A percentile compares a stretch with the other conserved stretches of the same genome.
phyloP scores from a whole-genome alignment of 2,888 invertebrate species.

The Acholoe squamosa region DNA sequence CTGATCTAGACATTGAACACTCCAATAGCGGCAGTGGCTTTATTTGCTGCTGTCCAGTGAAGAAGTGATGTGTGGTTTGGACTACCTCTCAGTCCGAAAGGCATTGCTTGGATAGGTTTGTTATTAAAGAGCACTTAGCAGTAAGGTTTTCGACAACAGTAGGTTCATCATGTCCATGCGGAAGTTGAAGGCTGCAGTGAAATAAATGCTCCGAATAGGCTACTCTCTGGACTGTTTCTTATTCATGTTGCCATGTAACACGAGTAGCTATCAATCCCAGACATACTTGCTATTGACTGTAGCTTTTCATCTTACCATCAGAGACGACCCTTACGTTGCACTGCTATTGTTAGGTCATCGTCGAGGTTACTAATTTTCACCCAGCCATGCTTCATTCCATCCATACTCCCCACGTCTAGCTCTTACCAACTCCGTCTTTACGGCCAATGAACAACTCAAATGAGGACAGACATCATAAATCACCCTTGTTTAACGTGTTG shows the following conservation, averaged over 20 bases:
- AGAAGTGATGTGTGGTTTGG: no score
- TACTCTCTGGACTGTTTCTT: no score
- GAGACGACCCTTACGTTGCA: neutral
- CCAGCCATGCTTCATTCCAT: neutral
- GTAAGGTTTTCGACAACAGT: no score
- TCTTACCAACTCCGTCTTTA: neutral
- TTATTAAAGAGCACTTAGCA: no score
- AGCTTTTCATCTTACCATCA: neutral
- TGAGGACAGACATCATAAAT: conserved; percentile 2
- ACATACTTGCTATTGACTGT: neutral
- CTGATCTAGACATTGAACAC: neutral
- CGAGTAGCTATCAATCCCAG: neutral
- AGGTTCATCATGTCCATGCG: no score
- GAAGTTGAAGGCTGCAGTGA: no score
- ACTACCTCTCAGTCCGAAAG: no score
- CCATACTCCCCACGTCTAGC: neutral
- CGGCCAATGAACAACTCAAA: neutral
- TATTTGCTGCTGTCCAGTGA: no score
- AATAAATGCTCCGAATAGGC: no score
- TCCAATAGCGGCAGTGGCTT: no score
- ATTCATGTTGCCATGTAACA: neutral
- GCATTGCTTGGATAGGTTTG: no score
- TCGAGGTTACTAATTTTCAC: neutral
- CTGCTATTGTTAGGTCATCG: conserved; percentile 1
- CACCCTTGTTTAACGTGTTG: neutral